Base-by-base conservation (phyloP, 1,140 invertebrate genomes). In the Pseudomyrmex dendroicus region DNA sequence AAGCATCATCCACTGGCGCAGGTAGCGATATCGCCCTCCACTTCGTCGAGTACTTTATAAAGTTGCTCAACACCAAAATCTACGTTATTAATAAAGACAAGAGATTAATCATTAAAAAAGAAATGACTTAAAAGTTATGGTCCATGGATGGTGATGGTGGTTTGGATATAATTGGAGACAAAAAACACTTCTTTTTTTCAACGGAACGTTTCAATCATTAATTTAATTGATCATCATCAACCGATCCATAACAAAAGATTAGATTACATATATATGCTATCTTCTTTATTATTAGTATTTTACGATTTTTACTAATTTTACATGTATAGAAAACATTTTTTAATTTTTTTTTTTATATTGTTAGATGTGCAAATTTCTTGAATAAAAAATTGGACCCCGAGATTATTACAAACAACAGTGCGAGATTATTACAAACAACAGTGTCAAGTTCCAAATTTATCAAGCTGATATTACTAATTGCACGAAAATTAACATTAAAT, bases 1-100 rank as follows among this genome's bases (percentile, higher is more conserved):
- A 89, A 77, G 68, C 68, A 64, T 83, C 73, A 63, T 20, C 86
- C 87, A 89, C 73, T 74, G 87, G 86, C 87, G 87, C 80, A 84
- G 84, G 48, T 84, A 61, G 22, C 62, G 35, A 82, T 54, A 48
- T 25, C 25, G 52, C 44, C 20, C 54, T 35, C 8, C 22, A 20
- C 56, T 15, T 72, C 20, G 44, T 12, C 10, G 44, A 52, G 44
- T 25, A 70, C 59, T 72, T 72, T 7, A 70, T 59, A 35, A 46
- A 50, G 5, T 59, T 25, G n/a, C 35, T 50, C 54, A 15, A 70
- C 13, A 9, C 5, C 10, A 22, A 70, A 35, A 61, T 20, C 13
- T 22, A 22, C 10, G 44, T 56, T 44, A 12, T 8, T 35, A 67
- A 66, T 10, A 25, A 25, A 17, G 48, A 78, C 25, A 25, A 25